phyloP scores from a whole-genome alignment of 2,797 vertebrate species.

The Heterohyrax brucei region DNA sequence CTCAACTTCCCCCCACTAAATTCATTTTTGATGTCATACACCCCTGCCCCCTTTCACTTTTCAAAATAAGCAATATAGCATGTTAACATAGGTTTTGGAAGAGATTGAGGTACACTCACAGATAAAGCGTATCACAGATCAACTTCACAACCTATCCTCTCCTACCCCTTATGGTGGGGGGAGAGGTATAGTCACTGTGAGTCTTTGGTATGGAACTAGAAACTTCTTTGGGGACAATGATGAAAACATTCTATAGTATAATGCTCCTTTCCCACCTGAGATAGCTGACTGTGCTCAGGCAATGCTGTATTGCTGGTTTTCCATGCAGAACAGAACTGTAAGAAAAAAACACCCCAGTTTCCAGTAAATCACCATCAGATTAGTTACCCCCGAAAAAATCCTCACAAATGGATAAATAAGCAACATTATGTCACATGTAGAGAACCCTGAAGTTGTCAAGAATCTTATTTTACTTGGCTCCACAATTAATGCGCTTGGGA shows the following conservation, averaged over 20 bases:
- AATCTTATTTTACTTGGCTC: too few species aligned
- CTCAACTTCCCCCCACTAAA: background rate
- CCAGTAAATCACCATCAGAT: background rate
- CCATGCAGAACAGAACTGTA: background rate
- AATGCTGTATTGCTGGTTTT: background rate
- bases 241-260: background rate
- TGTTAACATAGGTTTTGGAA: constrained; percentile 27
- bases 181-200: background rate
- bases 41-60: background rate
- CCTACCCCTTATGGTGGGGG: background rate
- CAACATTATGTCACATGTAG: too few species aligned
- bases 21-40: background rate
- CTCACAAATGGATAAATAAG: too few species aligned
- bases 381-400: too few species aligned
- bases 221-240: background rate
- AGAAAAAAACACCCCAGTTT: background rate
- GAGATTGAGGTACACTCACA: background rate
- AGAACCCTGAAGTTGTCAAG: too few species aligned
- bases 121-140: background rate
- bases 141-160: background rate
- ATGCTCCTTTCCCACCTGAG: background rate
- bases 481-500: too few species aligned
- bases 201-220: constrained; percentile 39
- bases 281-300: background rate
- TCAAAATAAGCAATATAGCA: constrained; percentile 14